Conservation (phyloP, 2,797 vertebrate genomes). For the Cyprinodon diabolis region DNA sequence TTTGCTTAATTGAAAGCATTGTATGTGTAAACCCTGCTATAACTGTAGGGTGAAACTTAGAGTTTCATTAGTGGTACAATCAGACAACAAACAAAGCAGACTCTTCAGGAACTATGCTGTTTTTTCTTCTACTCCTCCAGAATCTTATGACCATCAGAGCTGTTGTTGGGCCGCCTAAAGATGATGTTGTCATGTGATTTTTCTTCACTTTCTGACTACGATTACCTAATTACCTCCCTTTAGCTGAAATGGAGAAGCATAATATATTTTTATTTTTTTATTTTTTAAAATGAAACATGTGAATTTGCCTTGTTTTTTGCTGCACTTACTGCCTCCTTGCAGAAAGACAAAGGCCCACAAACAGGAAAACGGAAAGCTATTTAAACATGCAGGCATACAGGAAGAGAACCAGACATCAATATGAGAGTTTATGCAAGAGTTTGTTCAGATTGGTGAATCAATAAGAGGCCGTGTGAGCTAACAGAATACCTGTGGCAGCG, state of each 20-base stretch:
- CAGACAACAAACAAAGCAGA: background rate
- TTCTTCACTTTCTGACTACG: background rate
- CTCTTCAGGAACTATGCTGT: background rate
- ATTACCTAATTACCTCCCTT: background rate
- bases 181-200: constrained; percentile 10
- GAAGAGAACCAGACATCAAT: constrained; percentile 38
- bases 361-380: constrained; percentile 16
- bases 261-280: background rate
- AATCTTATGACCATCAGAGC: background rate
- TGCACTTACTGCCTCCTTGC: background rate
- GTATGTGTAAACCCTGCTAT: background rate
- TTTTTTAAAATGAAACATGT: background rate
- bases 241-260: background rate
- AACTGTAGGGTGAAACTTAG: background rate
- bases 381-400: constrained; percentile 22
- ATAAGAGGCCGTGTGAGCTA: constrained; percentile 12
- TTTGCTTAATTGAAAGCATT: too few species aligned
- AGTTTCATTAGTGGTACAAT: background rate
- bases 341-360: constrained; percentile 1
- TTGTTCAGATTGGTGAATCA: constrained; percentile 18
- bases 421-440: constrained; percentile 17
- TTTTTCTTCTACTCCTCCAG: background rate
- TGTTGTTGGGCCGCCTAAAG: background rate
- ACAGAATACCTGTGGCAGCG: background rate
- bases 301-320: background rate